Evolutionary conservation across 2,888 invertebrate genomes (phyloP).

Genomic region (Rhingia campestris): DNA sequence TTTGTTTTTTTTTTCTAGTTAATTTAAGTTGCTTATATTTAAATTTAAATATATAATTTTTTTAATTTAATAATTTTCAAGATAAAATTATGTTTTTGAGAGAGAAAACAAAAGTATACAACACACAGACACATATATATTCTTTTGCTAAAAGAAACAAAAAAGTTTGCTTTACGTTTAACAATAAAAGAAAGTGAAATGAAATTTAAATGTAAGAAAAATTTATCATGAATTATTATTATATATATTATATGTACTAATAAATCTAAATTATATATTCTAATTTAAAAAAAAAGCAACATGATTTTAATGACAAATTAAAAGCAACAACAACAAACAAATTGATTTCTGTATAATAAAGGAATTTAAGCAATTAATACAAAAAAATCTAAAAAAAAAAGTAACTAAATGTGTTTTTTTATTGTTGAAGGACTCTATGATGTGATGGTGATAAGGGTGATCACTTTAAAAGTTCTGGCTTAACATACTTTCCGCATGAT

Average conservation of each 20-base stretch:
- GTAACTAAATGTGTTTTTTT: conserved; percentile 1
- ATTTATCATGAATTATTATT: conserved; percentile 61
- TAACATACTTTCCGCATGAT: no score
- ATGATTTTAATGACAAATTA: conserved; percentile 56
- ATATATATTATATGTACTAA: conserved; percentile 66
- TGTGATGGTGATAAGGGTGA: not conserved
- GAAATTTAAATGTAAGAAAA: conserved; percentile 48
- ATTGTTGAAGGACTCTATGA: not conserved
- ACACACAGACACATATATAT: conserved; percentile 56
- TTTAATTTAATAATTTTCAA: conserved; percentile 4
- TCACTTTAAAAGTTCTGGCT: not conserved
- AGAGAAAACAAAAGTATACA: conserved; percentile 5
- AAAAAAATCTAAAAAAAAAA: conserved; percentile 46
- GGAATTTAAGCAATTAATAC: conserved; percentile 73
- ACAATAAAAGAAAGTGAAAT: conserved; percentile 1
- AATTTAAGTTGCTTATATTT: conserved; percentile 56
- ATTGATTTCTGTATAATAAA: conserved; percentile 72
- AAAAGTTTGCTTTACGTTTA: conserved; percentile 38
- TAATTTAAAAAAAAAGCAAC: conserved; percentile 62
- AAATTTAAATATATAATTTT: conserved; percentile 23
- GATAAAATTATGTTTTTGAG: not conserved
- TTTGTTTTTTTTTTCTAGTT: conserved; percentile 51
- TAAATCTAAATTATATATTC: conserved; percentile 74
- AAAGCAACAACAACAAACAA: conserved; percentile 45
- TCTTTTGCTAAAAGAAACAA: conserved; percentile 28